Percentiles rank a stretch among this genome's conserved stretches.
Conservation (phyloP, 2,888 invertebrate genomes). For the Netelia fuscicornis region DNA sequence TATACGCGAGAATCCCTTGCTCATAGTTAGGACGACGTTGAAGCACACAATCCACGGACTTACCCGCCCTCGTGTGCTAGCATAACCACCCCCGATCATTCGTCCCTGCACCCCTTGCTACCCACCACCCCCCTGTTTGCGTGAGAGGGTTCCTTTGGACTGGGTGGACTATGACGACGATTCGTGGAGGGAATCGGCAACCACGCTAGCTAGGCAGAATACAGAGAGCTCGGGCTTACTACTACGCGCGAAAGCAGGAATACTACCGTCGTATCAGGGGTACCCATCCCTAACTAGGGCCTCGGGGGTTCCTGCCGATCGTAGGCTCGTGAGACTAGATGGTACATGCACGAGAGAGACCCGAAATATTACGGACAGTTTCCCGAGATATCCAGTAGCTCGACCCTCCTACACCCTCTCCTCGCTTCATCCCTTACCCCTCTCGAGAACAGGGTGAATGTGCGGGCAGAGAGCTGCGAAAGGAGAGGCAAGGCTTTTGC, state of each 20-base stretch:
- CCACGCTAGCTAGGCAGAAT: conserved; percentile 49
- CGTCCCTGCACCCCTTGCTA: conserved; percentile 8
- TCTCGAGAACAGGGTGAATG: conserved; percentile 70
- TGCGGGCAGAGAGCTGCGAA: conserved; percentile 55
- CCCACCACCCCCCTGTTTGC: conserved; percentile 59
- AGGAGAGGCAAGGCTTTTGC: conserved; percentile 78
- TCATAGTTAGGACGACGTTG: conserved; percentile 62
- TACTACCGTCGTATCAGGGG: conserved; percentile 74
- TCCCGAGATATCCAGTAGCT: conserved; percentile 82
- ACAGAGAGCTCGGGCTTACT: conserved; percentile 44
- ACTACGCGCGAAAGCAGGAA: conserved; percentile 72
- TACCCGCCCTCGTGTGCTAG: conserved; percentile 66
- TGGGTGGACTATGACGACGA: conserved; percentile 53
- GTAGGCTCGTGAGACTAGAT: conserved; percentile 70
- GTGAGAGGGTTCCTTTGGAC: conserved; percentile 63
- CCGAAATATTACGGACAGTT: conserved; percentile 84
- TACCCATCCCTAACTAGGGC: conserved; percentile 81
- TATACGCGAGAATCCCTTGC: conserved; percentile 53
- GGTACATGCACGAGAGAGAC: conserved; percentile 70
- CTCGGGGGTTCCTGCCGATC: conserved; percentile 72
- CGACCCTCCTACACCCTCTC: conserved; percentile 50
- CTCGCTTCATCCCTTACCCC: conserved; percentile 72
- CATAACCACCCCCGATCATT: conserved; percentile 66
- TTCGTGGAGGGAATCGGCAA: conserved; percentile 69
- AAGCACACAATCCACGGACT: conserved; percentile 65